A percentile compares a stretch with the other conserved stretches of the same genome.
phyloP scores from a whole-genome alignment of 2,113 vertebrate genomes.

The Anoura caudifer region DNA sequence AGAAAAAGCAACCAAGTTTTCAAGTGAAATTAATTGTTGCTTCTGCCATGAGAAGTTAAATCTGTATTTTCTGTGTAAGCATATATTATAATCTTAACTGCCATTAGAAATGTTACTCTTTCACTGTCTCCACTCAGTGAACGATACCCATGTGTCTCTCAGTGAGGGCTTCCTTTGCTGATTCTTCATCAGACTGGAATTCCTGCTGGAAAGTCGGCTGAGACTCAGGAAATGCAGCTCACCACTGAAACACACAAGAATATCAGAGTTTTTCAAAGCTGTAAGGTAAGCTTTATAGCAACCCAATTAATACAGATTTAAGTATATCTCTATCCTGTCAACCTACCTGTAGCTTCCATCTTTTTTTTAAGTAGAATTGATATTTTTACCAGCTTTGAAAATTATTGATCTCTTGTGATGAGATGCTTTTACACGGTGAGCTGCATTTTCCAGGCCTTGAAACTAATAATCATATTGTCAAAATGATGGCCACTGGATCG shows the following conservation, averaged over 20 bases:
- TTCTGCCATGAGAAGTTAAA: neutral
- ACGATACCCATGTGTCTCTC: conserved; percentile 49
- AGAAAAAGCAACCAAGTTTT: neutral
- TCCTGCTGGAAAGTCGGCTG: conserved; percentile 57
- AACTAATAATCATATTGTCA: neutral
- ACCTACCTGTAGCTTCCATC: neutral
- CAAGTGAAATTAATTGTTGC: neutral
- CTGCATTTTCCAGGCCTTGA: conserved; percentile 61
- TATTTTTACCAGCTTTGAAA: conserved; percentile 67
- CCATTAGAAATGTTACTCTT: conserved; percentile 60
- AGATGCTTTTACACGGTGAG: conserved; percentile 54
- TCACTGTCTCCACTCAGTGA: conserved; percentile 57
- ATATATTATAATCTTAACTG: neutral
- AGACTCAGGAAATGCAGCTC: conserved; percentile 68
- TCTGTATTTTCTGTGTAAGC: neutral
- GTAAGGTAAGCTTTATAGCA: conserved; percentile 64
- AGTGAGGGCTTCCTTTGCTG: conserved; percentile 70
- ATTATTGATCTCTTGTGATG: conserved; percentile 63
- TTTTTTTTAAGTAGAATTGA: neutral
- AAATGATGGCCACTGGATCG: neutral
- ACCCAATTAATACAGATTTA: neutral
- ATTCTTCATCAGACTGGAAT: conserved; percentile 65
- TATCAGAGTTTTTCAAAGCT: conserved; percentile 73
- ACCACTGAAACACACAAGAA: conserved; percentile 70
- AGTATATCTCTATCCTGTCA: neutral